Conservation (phyloP, 2,113 vertebrate species). For the Lutjanus erythropterus region DNA sequence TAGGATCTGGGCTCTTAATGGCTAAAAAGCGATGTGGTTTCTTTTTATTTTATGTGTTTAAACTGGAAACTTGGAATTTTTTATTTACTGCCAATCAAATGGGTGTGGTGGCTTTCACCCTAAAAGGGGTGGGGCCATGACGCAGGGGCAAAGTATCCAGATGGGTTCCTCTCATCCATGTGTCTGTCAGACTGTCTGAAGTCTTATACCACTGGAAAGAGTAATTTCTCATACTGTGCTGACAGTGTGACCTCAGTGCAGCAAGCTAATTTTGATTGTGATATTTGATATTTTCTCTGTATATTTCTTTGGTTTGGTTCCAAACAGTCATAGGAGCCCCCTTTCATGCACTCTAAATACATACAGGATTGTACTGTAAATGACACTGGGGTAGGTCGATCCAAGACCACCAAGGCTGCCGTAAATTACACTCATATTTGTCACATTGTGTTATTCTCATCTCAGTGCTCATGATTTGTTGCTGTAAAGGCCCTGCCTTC, state of each 20-base stretch:
- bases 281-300: conserved; percentile 50
- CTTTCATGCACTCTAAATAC: conserved; percentile 49
- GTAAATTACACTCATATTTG: conserved; percentile 48
- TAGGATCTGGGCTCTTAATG: no score
- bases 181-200: conserved; percentile 25
- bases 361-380: conserved; percentile 40
- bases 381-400: conserved; percentile 35
- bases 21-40: no score
- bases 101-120: no score
- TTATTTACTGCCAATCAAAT: no score
- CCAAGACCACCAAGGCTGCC: conserved; percentile 65
- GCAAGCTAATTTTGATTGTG: conserved; percentile 37
- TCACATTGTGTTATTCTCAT: conserved; percentile 51
- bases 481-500: conserved; percentile 33
- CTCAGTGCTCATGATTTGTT: conserved; percentile 47
- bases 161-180: conserved; percentile 1
- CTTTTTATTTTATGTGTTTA: no score
- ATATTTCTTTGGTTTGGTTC: conserved; percentile 50
- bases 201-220: conserved; percentile 11
- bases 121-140: no score
- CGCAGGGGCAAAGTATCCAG: not conserved
- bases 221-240: conserved; percentile 9
- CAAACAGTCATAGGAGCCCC: conserved; percentile 28
- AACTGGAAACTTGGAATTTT: no score
- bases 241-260: conserved; percentile 29